Conservation (phyloP, 2,797 vertebrate species). For the Labroides dimidiatus region DNA sequence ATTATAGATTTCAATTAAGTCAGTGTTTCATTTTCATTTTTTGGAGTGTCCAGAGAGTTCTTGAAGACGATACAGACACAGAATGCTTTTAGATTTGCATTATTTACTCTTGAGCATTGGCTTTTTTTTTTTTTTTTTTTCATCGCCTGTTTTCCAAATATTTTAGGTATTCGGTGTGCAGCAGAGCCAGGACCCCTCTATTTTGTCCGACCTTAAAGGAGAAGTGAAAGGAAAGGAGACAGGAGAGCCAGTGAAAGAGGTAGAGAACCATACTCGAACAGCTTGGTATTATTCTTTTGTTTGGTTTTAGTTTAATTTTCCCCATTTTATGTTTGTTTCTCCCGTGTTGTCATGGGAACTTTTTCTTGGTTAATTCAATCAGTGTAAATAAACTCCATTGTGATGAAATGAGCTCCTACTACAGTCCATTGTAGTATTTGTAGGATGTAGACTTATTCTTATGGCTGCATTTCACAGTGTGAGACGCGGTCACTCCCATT, state of each 20-base stretch:
- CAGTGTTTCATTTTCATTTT: too few species aligned
- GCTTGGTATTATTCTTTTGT: background rate
- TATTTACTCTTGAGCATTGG: background rate
- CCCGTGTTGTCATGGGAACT: conserved; percentile 5
- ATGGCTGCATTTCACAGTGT: conserved; percentile 44
- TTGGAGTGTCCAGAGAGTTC: too few species aligned
- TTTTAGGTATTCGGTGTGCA: conserved; percentile 95
- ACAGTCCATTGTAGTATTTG: conserved; percentile 11
- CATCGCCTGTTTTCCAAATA: conserved; percentile 29
- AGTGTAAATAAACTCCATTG: background rate
- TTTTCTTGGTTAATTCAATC: background rate
- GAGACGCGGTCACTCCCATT: conserved; percentile 59
- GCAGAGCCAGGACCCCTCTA: conserved; percentile 86
- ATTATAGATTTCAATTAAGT: too few species aligned
- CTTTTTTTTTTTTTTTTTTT: conserved; percentile 11
- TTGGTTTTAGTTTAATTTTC: background rate
- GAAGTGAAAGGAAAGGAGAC: conserved; percentile 86
- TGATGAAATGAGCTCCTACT: background rate
- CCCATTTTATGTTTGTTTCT: background rate
- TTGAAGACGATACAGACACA: background rate
- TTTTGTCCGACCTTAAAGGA: conserved; percentile 84
- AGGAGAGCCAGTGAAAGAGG: conserved; percentile 71
- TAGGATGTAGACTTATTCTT: conserved; percentile 14
- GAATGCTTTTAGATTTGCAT: conserved; percentile 2
- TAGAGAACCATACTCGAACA: conserved; percentile 30